Evolutionary conservation across 2,113 vertebrate species (phyloP).

Genomic region (Salvelinus fontinalis): DNA sequence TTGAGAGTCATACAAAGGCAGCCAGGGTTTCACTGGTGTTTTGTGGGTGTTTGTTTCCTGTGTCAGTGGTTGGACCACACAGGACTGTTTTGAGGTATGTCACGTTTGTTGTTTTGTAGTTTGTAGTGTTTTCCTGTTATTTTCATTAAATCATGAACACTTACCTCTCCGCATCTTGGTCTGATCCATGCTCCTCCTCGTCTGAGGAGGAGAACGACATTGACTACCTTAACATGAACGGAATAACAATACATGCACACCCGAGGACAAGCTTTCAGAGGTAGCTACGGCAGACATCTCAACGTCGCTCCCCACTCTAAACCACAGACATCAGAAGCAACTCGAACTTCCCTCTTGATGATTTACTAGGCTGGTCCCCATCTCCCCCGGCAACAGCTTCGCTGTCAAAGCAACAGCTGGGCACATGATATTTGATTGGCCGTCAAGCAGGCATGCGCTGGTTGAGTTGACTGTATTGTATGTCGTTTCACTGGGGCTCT

Average conservation of each 20-base stretch:
- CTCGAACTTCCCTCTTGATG: constrained; percentile 54
- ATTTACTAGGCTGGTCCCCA: constrained; percentile 53
- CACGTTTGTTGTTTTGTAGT: too few species aligned
- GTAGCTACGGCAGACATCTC: constrained; percentile 54
- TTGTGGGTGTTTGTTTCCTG: too few species aligned
- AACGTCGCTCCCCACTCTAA: constrained; percentile 30
- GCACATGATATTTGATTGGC: constrained; percentile 60
- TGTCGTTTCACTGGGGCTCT: constrained; percentile 57
- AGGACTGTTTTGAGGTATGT: too few species aligned
- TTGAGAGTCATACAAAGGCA: too few species aligned
- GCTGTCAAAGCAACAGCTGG: constrained; percentile 62
- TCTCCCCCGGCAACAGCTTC: constrained; percentile 51
- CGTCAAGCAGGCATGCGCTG: constrained; percentile 48
- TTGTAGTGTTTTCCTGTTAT: too few species aligned
- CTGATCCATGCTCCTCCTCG: too few species aligned
- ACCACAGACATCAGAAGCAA: constrained; percentile 51
- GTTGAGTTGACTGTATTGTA: constrained; percentile 34
- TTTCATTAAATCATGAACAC: too few species aligned
- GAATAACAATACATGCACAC: constrained; percentile 49
- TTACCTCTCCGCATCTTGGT: too few species aligned
- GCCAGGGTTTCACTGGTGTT: too few species aligned
- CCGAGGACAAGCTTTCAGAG: constrained; percentile 50
- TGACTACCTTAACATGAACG: too few species aligned
- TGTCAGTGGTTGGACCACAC: too few species aligned
- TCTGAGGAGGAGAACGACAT: too few species aligned